Evolutionary conservation across 1,140 invertebrate species (phyloP).

Genomic region (Cyrtorhinus lividipennis): DNA sequence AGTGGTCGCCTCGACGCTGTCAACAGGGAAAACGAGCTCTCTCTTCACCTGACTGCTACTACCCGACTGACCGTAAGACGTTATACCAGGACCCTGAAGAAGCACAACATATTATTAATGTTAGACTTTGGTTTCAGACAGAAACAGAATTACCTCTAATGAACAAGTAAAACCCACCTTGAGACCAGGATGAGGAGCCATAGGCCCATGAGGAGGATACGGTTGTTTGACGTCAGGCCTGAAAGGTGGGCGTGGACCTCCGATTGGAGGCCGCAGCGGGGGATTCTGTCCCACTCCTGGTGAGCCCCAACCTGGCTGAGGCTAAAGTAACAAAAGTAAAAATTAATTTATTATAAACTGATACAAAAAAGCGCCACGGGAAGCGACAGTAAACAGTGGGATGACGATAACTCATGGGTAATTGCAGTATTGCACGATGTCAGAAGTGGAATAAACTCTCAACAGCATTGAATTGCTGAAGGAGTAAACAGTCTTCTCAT

Average conservation of each 20-base stretch:
- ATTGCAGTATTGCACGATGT: too few species aligned
- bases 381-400: too few species aligned
- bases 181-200: slow-evolving; percentile 29
- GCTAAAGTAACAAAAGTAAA: slow-evolving; percentile 1
- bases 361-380: too few species aligned
- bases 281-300: slow-evolving; percentile 30
- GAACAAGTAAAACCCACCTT: slow-evolving; percentile 23
- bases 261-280: slow-evolving; percentile 29
- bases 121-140: background rate
- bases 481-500: too few species aligned
- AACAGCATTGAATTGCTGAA: too few species aligned
- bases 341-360: too few species aligned
- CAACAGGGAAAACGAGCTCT: slow-evolving; percentile 84
- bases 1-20: slow-evolving; percentile 82
- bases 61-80: slow-evolving; percentile 12
- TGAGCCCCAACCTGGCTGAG: slow-evolving; percentile 23
- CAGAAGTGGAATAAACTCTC: too few species aligned
- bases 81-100: slow-evolving; percentile 15
- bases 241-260: slow-evolving; percentile 27
- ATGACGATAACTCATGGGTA: too few species aligned
- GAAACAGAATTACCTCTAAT: background rate
- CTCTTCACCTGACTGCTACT: slow-evolving; percentile 40
- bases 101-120: background rate
- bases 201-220: slow-evolving; percentile 24
- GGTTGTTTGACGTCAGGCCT: slow-evolving; percentile 30